A percentile compares a stretch with the other conserved stretches of the same genome.
These are phyloP conservation scores for Alauda arvensis DNA, from an alignment of 2,797 vertebrate species.

Conservation along the genomic window DNA sequence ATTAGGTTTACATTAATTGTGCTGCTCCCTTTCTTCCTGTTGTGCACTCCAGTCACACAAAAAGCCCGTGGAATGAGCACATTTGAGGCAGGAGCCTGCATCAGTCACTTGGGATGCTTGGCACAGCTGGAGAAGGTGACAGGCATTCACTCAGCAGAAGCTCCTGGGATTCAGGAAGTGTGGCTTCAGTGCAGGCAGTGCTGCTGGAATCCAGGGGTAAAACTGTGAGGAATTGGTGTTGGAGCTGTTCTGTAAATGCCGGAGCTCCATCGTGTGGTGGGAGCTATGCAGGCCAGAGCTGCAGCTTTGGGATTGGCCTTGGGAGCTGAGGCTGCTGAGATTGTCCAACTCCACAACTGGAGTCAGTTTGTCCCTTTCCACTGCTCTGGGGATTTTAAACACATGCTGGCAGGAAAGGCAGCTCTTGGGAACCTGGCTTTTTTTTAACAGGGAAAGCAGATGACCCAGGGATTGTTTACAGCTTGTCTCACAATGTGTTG, in stretches of 20 bases:
- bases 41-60: not conserved
- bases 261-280: not conserved
- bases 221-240: not conserved
- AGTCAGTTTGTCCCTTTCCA: not conserved
- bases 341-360: rapidly evolving
- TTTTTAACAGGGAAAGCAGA: not conserved
- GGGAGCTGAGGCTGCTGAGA: not conserved
- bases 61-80: rapidly evolving
- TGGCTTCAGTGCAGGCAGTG: not conserved
- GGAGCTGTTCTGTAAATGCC: not conserved
- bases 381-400: not conserved
- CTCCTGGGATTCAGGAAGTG: not conserved
- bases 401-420: not conserved
- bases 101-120: not conserved
- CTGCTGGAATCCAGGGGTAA: not conserved
- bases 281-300: not conserved
- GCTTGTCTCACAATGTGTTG: rapidly evolving
- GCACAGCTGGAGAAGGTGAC: not conserved
- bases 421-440: not conserved
- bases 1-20: not conserved
- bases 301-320: not conserved
- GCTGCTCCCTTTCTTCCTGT: not conserved
- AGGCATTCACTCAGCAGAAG: not conserved
- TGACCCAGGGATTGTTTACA: not conserved
- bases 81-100: not conserved